Evolutionary conservation across 2,888 invertebrate species (phyloP), one percentile per base, ranked within the genome.

Genomic region (Synergus itoensis): DNA sequence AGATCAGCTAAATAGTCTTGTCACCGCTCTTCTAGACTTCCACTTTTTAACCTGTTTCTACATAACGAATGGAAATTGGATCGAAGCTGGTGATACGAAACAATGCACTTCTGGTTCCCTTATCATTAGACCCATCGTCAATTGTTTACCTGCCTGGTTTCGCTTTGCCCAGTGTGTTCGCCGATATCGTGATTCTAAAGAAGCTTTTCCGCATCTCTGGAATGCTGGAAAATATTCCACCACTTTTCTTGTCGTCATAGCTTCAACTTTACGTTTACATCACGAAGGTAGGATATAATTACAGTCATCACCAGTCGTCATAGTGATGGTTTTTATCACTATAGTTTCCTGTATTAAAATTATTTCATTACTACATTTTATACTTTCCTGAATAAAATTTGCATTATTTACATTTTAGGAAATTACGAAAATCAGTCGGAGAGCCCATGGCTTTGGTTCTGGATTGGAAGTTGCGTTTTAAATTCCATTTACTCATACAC

Each of bases 171-270:
- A 99, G 92, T 99, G 99, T 88, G 92, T 99, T 78, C 94, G 99
- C 0, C 96, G 99, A 82, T 99, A 99, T 93, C 94, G 98, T 0
- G 99, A 99, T 93, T 97, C 98, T 0, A 95, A 95, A 85, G 98
- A 98, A 90, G 96, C 96, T 0, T 98, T 98, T 93, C 99, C 99
- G 0, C 99, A 99, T 94, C 94, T 99, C 78, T 98, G 97, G 2
- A 99, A 99, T 93, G 99, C 99, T 2, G 98, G 98, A 79, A 99
- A 99, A 93, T 99, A 99, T 92, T 97, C 98, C 0, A 98, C 99
- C 0, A 98, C 99, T 0, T 99, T 99, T 93, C 95, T 99, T 84
- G 99, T 99, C 5, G 97, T 99, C 12, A 94, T 97, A 48, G 98
- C 98, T 89, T 94, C 96, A 4, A 96, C 97, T 0, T 92, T 98